phyloP scores from a whole-genome alignment of 2,888 invertebrate genomes.

The Mesorhabditis sp. region DNA sequence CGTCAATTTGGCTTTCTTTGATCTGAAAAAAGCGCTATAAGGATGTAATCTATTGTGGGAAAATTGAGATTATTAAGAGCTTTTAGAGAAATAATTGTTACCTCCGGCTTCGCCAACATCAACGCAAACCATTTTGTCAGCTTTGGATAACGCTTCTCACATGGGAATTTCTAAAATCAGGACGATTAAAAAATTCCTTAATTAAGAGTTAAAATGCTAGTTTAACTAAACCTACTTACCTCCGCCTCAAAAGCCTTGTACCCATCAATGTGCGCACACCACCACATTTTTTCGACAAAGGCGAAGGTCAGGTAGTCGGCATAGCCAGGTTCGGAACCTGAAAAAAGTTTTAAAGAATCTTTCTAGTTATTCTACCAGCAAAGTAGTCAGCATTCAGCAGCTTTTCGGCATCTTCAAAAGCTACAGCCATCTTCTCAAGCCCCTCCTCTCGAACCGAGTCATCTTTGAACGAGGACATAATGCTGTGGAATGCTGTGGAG shows the following conservation, averaged over 20 bases:
- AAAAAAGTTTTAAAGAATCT: neutral
- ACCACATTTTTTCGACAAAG: conserved; percentile 38
- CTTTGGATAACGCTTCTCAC: conserved; percentile 25
- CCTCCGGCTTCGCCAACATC: conserved; percentile 23
- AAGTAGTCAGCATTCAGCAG: conserved; percentile 31
- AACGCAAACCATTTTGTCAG: conserved; percentile 26
- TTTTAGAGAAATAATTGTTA: neutral
- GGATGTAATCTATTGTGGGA: too few species aligned
- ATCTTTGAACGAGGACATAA: conserved; percentile 21
- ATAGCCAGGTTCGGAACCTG: conserved; percentile 30
- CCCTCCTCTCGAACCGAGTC: conserved; percentile 24
- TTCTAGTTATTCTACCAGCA: conserved; percentile 20
- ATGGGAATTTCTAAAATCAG: conserved; percentile 18
- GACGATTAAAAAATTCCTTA: too few species aligned
- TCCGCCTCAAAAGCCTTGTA: conserved; percentile 18
- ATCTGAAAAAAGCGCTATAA: too few species aligned
- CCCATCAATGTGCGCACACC: conserved; percentile 17
- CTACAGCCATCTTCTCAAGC: conserved; percentile 21
- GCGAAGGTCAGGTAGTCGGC: conserved; percentile 37
- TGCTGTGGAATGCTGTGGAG: conserved; percentile 21
- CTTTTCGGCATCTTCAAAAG: conserved; percentile 32
- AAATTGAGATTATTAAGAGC: too few species aligned
- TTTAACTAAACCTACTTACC: neutral
- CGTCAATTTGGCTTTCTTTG: too few species aligned
- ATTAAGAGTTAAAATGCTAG: too few species aligned